These are phyloP conservation scores for Ceyx melanurus DNA, from an alignment of 2,113 vertebrate genomes.

Conservation along the genomic window DNA sequence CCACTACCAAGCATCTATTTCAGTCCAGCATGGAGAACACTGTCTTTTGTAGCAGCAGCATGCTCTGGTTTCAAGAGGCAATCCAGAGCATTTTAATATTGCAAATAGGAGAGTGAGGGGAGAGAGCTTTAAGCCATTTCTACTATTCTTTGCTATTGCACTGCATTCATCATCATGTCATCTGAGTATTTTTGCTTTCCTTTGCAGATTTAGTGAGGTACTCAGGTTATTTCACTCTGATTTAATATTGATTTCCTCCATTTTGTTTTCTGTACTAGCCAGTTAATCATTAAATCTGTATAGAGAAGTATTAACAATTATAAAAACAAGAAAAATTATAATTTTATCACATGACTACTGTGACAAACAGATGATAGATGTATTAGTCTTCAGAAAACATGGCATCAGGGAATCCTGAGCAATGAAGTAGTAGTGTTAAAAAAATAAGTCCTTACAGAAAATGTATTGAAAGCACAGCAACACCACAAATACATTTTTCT, in stretches of 20 bases:
- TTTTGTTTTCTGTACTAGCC: not conserved
- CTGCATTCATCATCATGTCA: not conserved
- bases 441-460: not conserved
- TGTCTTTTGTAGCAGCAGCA: not conserved
- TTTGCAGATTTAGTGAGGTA: not conserved
- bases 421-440: not conserved
- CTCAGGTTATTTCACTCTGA: not conserved
- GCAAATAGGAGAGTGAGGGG: not conserved
- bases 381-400: not conserved
- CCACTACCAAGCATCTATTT: not conserved
- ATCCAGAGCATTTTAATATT: not conserved
- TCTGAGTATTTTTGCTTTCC: not conserved
- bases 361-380: not conserved
- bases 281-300: not conserved
- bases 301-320: not conserved
- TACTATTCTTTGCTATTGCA: not conserved
- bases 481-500: not conserved
- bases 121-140: not conserved
- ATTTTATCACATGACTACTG: not conserved
- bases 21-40: not conserved
- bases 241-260: constrained; percentile 25
- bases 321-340: not conserved
- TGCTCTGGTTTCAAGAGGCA: not conserved
- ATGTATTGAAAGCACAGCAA: not conserved
- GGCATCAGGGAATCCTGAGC: not conserved